A percentile compares a stretch with the other conserved stretches of the same genome.
Conservation (phyloP, 1,140 invertebrate genomes). For the Bombus impatiens region DNA sequence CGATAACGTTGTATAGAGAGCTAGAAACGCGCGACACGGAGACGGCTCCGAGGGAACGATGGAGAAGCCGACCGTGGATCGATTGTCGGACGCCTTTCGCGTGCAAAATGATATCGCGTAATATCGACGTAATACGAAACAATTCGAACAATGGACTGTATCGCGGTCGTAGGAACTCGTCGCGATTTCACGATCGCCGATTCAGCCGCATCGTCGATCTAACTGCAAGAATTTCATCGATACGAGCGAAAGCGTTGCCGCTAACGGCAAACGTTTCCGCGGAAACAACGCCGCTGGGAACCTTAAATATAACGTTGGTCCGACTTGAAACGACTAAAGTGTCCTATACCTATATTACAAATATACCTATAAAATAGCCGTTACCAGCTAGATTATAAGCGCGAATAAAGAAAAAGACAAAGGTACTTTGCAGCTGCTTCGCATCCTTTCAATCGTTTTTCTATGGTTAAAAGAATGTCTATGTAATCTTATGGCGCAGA, state of each 20-base stretch:
- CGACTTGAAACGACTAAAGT: too few species aligned
- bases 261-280: too few species aligned
- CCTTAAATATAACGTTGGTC: too few species aligned
- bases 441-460: neutral
- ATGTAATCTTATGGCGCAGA: too few species aligned
- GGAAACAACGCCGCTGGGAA: too few species aligned
- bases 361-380: too few species aligned
- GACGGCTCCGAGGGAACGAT: neutral
- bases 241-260: neutral
- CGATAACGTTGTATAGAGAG: neutral
- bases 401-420: too few species aligned
- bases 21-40: too few species aligned
- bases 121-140: constrained; percentile 35
- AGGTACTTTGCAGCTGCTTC: too few species aligned
- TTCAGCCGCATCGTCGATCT: neutral
- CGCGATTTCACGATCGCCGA: neutral
- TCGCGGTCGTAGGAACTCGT: neutral
- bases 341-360: too few species aligned
- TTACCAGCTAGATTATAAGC: too few species aligned
- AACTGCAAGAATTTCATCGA: neutral
- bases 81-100: constrained; percentile 7
- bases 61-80: neutral
- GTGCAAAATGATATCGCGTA: constrained; percentile 11
- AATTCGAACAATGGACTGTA: constrained; percentile 13
- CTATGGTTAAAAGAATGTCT: too few species aligned